A percentile compares a stretch with the other conserved stretches of the same genome.
phyloP scores from a whole-genome alignment of 2,113 vertebrate species.

The Guaruba guarouba region DNA sequence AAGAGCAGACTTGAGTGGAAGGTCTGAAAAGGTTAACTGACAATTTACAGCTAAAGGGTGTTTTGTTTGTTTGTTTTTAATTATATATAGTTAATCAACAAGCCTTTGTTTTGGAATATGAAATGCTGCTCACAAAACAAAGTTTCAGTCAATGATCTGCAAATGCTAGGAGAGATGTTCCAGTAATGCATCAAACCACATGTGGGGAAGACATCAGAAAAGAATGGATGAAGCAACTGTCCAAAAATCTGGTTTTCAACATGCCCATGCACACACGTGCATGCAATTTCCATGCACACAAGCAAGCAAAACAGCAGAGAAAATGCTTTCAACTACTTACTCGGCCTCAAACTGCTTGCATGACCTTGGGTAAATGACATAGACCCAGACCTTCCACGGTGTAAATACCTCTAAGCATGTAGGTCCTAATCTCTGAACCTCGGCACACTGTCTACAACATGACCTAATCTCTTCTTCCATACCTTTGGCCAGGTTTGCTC shows the following conservation, averaged over 20 bases:
- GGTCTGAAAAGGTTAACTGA: not conserved
- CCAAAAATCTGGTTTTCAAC: not conserved
- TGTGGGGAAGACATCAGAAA: not conserved
- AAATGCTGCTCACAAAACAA: not conserved
- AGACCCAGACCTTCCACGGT: not conserved
- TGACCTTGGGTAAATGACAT: not conserved
- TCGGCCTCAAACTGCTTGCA: not conserved
- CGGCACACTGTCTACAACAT: not conserved
- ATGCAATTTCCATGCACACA: not conserved
- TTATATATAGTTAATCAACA: not conserved
- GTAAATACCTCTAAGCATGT: not conserved
- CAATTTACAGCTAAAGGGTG: not conserved
- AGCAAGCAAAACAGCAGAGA: not conserved
- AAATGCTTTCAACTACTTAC: not conserved
- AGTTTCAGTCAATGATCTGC: not conserved
- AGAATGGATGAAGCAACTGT: not conserved
- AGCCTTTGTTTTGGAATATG: not conserved
- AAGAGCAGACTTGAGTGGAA: not conserved
- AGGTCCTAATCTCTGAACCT: not conserved
- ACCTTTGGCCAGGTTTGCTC: not conserved
- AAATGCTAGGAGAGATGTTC: not conserved
- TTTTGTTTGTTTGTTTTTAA: not conserved
- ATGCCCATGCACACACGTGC: not conserved
- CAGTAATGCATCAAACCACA: not conserved
- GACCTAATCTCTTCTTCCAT: not conserved